A percentile compares a stretch with the other conserved stretches of the same genome.
Evolutionary conservation across 2,888 invertebrate species (phyloP).

Genomic region (Rhogogaster chlorosoma): DNA sequence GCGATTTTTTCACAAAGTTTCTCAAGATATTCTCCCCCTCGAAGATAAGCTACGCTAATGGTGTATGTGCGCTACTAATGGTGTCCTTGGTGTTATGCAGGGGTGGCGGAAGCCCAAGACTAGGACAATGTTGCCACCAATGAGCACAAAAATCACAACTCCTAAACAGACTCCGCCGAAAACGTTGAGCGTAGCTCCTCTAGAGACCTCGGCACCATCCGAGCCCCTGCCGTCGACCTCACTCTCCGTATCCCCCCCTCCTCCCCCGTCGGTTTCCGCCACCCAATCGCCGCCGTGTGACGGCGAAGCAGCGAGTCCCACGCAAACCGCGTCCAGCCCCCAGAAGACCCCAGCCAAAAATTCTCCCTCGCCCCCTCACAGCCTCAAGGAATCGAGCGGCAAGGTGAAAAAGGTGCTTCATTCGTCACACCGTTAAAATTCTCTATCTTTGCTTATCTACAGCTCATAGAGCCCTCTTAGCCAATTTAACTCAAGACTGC

Average conservation of each 20-base stretch:
- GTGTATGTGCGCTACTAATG: constrained; percentile 63
- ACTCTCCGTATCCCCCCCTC: constrained; percentile 45
- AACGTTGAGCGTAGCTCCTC: constrained; percentile 73
- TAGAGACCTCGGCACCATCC: constrained; percentile 72
- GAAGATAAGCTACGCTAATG: not conserved
- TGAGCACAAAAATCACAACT: constrained; percentile 79
- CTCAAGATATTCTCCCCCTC: no score
- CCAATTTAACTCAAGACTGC: no score
- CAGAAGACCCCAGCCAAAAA: constrained; percentile 76
- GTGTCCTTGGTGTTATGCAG: constrained; percentile 76
- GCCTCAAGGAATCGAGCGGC: constrained; percentile 76
- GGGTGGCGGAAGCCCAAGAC: constrained; percentile 90
- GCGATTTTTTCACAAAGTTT: no score
- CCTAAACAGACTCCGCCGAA: constrained; percentile 79
- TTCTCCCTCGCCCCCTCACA: constrained; percentile 76
- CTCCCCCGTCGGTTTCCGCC: constrained; percentile 69
- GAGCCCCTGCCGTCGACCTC: constrained; percentile 73
- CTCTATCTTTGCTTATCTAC: constrained; percentile 48
- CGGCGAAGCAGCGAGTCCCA: constrained; percentile 71
- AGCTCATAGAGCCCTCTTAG: not conserved
- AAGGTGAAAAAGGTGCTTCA: constrained; percentile 77
- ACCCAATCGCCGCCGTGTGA: constrained; percentile 71
- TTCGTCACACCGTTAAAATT: constrained; percentile 57
- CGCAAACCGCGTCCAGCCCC: constrained; percentile 73
- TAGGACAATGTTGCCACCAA: constrained; percentile 86